Conservation (phyloP, 2,888 invertebrate genomes). For the Tethea ocularis region DNA sequence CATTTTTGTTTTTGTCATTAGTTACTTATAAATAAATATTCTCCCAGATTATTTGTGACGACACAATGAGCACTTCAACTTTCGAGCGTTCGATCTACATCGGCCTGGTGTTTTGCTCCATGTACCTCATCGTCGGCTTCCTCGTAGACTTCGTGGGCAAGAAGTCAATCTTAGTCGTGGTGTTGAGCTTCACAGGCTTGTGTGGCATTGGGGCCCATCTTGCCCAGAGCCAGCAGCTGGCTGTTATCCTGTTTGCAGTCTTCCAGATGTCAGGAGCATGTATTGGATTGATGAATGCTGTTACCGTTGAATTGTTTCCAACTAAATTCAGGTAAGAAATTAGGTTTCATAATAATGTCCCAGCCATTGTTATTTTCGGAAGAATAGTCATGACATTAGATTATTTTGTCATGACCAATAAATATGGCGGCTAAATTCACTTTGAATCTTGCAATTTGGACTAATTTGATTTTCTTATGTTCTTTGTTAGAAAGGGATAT, state of each 20-base stretch:
- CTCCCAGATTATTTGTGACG: constrained; percentile 68
- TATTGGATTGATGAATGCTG: constrained; percentile 83
- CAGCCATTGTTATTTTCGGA: too few relatives aligned
- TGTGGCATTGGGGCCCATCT: constrained; percentile 85
- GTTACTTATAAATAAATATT: too few relatives aligned
- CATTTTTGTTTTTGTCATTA: too few relatives aligned
- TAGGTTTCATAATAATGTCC: neutral
- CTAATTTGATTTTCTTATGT: too few relatives aligned
- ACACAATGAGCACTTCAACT: constrained; percentile 83
- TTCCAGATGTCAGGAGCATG: constrained; percentile 83
- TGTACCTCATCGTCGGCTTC: constrained; percentile 86
- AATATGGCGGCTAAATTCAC: too few relatives aligned
- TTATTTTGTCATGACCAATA: too few relatives aligned
- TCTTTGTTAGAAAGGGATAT: too few relatives aligned
- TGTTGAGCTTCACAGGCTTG: constrained; percentile 77
- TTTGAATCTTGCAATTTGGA: too few relatives aligned
- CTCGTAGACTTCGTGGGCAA: constrained; percentile 82
- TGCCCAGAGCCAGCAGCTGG: constrained; percentile 80
- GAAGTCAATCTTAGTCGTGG: constrained; percentile 79
- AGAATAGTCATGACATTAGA: too few relatives aligned
- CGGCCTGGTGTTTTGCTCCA: constrained; percentile 85
- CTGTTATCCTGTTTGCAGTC: constrained; percentile 83
- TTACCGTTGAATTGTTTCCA: constrained; percentile 84
- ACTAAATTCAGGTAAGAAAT: constrained; percentile 78
- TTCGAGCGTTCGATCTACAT: constrained; percentile 87